phyloP scores from a whole-genome alignment of 2,888 invertebrate species.

The Euphydryas editha region DNA sequence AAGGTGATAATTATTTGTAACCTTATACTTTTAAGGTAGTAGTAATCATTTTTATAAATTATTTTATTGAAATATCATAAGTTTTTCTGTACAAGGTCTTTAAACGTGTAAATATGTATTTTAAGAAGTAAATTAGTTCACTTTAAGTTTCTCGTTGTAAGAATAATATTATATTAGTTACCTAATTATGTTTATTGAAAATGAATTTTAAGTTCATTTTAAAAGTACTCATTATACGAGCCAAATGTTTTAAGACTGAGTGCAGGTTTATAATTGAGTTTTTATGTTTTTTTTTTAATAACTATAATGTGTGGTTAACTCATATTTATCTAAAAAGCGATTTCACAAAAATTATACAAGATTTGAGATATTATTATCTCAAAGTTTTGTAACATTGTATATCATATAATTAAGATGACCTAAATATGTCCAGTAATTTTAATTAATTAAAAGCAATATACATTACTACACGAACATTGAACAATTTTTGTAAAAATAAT shows the following conservation, averaged over 20 bases:
- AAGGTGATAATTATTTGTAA: constrained; percentile 66
- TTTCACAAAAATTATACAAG: constrained; percentile 7
- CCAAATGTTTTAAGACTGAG: constrained; percentile 83
- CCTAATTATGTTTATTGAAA: constrained; percentile 37
- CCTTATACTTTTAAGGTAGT: constrained; percentile 60
- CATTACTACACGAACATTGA: constrained; percentile 20
- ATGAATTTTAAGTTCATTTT: constrained; percentile 52
- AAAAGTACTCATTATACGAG: constrained; percentile 76
- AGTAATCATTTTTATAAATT: constrained; percentile 57
- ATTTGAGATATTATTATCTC: constrained; percentile 22
- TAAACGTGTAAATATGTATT: constrained; percentile 58
- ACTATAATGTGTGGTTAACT: constrained; percentile 28
- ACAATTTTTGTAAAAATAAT: constrained; percentile 21
- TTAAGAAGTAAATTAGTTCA: constrained; percentile 43
- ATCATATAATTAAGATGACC: constrained; percentile 18
- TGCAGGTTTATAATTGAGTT: constrained; percentile 66
- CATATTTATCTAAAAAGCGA: constrained; percentile 16
- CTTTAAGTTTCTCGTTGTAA: constrained; percentile 45
- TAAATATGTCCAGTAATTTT: constrained; percentile 29
- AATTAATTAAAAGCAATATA: constrained; percentile 35
- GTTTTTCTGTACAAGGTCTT: constrained; percentile 50
- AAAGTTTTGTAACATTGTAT: constrained; percentile 13
- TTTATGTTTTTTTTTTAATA: constrained; percentile 48
- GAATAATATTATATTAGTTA: constrained; percentile 46
- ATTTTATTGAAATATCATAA: constrained; percentile 44